phyloP scores from a whole-genome alignment of 53 echinoderm and acorn worm genomes.

The Stichopus horrens region DNA sequence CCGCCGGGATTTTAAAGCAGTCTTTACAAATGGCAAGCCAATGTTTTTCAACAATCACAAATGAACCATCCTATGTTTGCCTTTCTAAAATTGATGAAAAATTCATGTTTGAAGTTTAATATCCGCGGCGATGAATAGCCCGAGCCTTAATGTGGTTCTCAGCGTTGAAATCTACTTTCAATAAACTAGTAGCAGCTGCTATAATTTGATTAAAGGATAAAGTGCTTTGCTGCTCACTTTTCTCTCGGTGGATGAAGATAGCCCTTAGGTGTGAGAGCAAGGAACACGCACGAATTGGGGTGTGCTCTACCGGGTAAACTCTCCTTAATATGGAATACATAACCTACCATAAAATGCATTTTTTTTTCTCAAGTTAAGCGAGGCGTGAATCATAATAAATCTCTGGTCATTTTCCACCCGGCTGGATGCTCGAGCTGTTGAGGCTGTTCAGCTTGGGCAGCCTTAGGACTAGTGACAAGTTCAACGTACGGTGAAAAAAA shows the following conservation, averaged over 20 bases:
- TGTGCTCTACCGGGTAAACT: slow-evolving; percentile 28
- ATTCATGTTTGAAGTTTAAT: slow-evolving; percentile 1
- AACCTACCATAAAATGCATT: slow-evolving; percentile 15
- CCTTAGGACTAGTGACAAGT: neutral
- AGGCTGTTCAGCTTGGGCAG: neutral
- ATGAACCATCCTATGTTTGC: no score
- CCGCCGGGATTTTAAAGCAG: neutral
- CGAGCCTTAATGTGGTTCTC: neutral
- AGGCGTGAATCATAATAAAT: slow-evolving; percentile 34
- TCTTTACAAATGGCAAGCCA: neutral
- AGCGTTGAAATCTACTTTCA: neutral
- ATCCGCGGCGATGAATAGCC: neutral
- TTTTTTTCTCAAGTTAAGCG: slow-evolving; percentile 15
- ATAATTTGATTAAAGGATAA: slow-evolving; percentile 40
- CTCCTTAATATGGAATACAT: slow-evolving; percentile 8
- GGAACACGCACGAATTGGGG: slow-evolving; percentile 8
- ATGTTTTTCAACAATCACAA: neutral
- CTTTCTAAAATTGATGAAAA: neutral
- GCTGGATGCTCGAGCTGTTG: slow-evolving; percentile 1
- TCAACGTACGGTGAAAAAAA: slow-evolving; percentile 8
- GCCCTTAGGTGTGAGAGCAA: slow-evolving; percentile 8
- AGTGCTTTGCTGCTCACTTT: neutral
- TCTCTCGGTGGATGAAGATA: neutral
- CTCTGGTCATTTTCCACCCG: slow-evolving; percentile 17
- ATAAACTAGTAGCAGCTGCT: neutral